Base-by-base conservation (phyloP, 2,797 vertebrate genomes). In the Enteromius unitaeniatus region DNA sequence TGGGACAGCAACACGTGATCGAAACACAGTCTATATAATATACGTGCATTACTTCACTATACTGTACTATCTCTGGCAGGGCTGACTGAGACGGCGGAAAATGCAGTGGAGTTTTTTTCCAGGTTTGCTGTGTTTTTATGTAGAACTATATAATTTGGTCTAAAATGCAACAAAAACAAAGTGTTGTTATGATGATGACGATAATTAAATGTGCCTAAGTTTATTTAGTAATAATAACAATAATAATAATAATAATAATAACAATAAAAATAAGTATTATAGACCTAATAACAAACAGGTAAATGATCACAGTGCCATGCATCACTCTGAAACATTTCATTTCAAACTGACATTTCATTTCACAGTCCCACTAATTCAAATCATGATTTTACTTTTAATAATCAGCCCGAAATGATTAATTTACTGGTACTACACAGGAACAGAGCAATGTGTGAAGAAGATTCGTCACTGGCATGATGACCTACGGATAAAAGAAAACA, bases 401-500 rank as follows among this genome's bases (percentile, higher is more conserved):
- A 42, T 42, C 21, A 69, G 9, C 21, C 37, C n/a, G 10, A 69
- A 15, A 45, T 26, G 1, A 67, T 72, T 28, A 11, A 28, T 47
- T 49, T 72, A 10, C 45, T 21, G 69, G 23, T 49, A 31, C 8
- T 28, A 31, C 10, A 17, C 70, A 58, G 15, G 28, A 11, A 15
- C 0, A n/a, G 11, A n/a, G 13, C 17, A 10, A 40, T 2, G 23
- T 2, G 23, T 3, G 19, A 55, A 77, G 42, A 64, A 21, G 37
- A 58, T 13, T 21, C 8, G 8, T 15, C 4, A 45, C 78, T 90
- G 92, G 85, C 86, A 97, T 96, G 97, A 94, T 96, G 95, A 80
- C 96, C 95, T 93, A 96, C 11, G 64, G 19, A 69, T 95, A 67
- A 97, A 95, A 64, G 9, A 31, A 19, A 73, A 34, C 21, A 79